Percentiles rank a stretch among this genome's conserved stretches.
These are phyloP conservation scores for Aurelia coerulea DNA, from an alignment of 30 jellyfish, hydroid and myxozoan species.

Conservation along the genomic window DNA sequence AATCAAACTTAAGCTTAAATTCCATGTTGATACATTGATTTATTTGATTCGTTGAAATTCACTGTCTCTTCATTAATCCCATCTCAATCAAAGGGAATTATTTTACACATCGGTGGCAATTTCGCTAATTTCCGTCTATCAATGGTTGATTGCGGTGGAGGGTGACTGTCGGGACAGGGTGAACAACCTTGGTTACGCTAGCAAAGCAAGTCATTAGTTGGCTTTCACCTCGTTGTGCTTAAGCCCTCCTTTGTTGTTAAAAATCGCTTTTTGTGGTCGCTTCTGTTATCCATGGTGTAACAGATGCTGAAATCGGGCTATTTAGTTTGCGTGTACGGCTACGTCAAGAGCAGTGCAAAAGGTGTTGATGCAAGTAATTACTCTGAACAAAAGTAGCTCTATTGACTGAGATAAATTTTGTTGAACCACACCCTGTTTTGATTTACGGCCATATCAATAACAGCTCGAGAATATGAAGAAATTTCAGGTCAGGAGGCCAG, in stretches of 20 bases:
- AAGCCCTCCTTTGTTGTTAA: background rate
- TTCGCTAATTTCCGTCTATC: conserved; percentile 32
- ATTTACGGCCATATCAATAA: too few species aligned
- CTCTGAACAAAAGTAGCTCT: too few species aligned
- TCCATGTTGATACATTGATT: background rate
- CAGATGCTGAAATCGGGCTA: too few species aligned
- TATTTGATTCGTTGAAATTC: background rate
- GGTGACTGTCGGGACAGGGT: too few species aligned
- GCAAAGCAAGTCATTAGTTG: conserved; percentile 6
- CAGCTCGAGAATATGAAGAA: too few species aligned
- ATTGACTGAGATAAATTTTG: too few species aligned
- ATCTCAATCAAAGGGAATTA: background rate
- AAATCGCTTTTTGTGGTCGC: background rate
- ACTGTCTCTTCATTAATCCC: background rate
- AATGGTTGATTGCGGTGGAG: conserved; percentile 9
- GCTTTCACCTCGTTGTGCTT: background rate
- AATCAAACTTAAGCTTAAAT: background rate
- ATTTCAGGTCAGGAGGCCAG: too few species aligned
- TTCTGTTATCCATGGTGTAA: too few species aligned
- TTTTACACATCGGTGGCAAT: conserved; percentile 14
- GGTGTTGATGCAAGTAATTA: too few species aligned
- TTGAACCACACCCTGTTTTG: too few species aligned
- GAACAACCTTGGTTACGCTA: background rate
- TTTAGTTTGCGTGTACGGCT: too few species aligned
- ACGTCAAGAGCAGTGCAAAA: too few species aligned